Conservation (phyloP, 2,797 vertebrate species). For the Gallinago nigripennis region DNA sequence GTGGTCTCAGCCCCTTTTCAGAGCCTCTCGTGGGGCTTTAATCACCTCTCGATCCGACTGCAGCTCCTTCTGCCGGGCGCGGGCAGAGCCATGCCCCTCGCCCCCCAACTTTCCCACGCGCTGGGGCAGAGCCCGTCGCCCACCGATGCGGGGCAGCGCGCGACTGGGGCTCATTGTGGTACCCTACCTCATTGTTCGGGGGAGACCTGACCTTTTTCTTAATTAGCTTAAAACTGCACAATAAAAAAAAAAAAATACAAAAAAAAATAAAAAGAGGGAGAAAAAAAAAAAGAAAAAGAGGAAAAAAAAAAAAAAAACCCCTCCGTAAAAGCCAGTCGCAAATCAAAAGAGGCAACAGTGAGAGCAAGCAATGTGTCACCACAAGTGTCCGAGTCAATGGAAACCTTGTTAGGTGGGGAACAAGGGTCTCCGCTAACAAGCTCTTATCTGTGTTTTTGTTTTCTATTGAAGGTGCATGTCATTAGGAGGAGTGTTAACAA, state of each 20-base stretch:
- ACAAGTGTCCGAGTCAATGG: conserved; percentile 71
- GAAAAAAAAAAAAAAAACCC: accelerated
- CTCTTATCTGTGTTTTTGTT: conserved; percentile 73
- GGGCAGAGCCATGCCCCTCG: neutral
- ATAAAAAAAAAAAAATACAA: neutral
- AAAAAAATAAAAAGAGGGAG: neutral
- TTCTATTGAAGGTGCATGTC: conserved; percentile 60
- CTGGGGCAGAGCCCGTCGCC: neutral
- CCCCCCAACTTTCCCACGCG: conserved; percentile 12
- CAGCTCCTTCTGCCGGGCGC: neutral
- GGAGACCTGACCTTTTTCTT: conserved; percentile 57
- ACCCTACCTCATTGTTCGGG: neutral
- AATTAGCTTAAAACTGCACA: conserved; percentile 75
- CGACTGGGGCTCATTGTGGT: neutral
- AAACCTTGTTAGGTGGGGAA: conserved; percentile 68
- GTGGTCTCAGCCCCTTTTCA: neutral
- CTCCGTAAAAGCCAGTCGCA: conserved; percentile 50
- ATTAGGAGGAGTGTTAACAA: conserved; percentile 73
- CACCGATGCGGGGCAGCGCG: neutral
- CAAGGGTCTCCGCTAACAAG: conserved; percentile 59
- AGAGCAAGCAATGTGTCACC: conserved; percentile 66
- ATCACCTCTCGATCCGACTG: neutral
- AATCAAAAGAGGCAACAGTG: conserved; percentile 63
- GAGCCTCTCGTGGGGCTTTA: neutral
- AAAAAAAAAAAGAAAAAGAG: neutral